Conservation (phyloP, 2,888 invertebrate species). For the Diarsia brunnea region DNA sequence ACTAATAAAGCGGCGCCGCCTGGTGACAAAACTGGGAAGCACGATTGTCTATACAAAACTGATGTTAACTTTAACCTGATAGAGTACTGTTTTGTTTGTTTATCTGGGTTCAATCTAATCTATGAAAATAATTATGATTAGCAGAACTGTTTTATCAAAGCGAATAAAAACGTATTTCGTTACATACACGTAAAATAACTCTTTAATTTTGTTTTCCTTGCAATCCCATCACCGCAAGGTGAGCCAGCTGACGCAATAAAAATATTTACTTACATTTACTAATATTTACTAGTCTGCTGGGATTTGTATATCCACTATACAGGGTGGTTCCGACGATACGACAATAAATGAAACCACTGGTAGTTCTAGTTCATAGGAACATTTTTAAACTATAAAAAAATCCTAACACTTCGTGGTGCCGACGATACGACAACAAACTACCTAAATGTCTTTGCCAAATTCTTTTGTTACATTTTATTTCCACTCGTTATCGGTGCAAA, state of each 20-base stretch:
- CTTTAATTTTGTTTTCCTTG: slow-evolving; percentile 8
- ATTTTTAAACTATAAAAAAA: too few species aligned
- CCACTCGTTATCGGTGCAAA: too few species aligned
- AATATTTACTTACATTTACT: slow-evolving; percentile 14
- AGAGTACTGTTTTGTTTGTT: neutral
- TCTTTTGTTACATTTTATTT: too few species aligned
- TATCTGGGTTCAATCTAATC: neutral
- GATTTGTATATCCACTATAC: neutral
- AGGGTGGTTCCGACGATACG: too few species aligned
- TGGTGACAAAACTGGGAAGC: neutral
- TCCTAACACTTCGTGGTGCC: too few species aligned
- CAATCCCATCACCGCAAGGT: slow-evolving; percentile 25
- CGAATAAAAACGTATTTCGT: neutral
- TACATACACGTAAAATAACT: neutral
- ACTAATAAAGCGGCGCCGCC: neutral
- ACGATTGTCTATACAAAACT: neutral
- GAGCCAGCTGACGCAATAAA: slow-evolving; percentile 29
- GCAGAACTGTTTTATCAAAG: neutral
- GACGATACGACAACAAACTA: too few species aligned
- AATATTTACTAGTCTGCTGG: slow-evolving; percentile 8
- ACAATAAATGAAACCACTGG: too few species aligned
- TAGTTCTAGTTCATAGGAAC: too few species aligned
- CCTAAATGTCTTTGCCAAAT: too few species aligned
- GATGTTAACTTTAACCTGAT: neutral
- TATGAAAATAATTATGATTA: neutral